Conservation (phyloP, 2,113 vertebrate species). For the Muntiacus reevesi region DNA sequence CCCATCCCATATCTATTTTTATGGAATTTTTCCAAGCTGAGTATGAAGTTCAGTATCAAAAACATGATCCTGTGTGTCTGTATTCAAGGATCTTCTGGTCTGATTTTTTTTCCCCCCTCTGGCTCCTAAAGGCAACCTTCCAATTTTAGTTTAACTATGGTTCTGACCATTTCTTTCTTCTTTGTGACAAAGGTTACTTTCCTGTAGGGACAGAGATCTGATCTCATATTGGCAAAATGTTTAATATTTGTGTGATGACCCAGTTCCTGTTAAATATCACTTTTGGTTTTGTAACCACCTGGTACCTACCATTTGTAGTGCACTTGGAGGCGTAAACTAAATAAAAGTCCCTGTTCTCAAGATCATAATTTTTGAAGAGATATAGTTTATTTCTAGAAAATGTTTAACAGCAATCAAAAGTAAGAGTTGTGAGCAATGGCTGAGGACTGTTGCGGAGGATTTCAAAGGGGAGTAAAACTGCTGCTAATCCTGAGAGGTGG, state of each 20-base stretch:
- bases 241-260: background rate
- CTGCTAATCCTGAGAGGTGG: background rate
- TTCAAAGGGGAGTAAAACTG: background rate
- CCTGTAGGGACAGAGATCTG: background rate
- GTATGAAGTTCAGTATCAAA: background rate
- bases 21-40: background rate
- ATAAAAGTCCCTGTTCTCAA: background rate
- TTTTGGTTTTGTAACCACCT: background rate
- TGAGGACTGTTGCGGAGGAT: background rate
- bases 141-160: background rate
- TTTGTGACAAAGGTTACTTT: slow-evolving; percentile 9
- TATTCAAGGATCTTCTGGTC: background rate
- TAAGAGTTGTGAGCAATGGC: background rate
- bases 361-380: background rate
- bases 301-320: background rate
- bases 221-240: background rate
- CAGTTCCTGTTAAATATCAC: background rate
- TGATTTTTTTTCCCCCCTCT: background rate
- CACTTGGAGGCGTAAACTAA: background rate
- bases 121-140: background rate
- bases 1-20: background rate
- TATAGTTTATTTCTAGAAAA: background rate
- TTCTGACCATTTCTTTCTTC: background rate
- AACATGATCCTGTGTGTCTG: background rate
- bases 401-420: background rate